A percentile compares a stretch with the other conserved stretches of the same genome.
Conservation (phyloP, 2,797 vertebrate genomes). For the Falco naumanni region DNA sequence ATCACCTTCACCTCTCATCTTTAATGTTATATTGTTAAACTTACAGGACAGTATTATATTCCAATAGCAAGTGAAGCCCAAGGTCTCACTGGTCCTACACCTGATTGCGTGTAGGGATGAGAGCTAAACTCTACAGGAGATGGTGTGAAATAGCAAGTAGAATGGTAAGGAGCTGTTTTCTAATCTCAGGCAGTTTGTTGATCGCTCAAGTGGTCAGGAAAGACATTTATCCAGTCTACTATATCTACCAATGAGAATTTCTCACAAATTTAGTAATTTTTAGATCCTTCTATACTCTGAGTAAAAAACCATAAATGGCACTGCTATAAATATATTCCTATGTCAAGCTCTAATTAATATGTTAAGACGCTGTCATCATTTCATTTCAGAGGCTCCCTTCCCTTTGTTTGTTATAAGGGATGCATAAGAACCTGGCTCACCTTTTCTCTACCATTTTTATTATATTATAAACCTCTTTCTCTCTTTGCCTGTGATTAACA, state of each 20-base stretch:
- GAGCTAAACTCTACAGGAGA: neutral
- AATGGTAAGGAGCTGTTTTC: neutral
- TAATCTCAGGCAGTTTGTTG: neutral
- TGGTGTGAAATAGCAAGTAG: neutral
- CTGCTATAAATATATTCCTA: neutral
- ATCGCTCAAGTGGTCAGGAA: neutral
- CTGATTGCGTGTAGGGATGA: accelerated
- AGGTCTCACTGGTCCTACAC: neutral
- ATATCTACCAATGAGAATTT: neutral
- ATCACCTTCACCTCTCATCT: neutral
- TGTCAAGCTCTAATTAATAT: neutral
- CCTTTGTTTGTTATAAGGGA: neutral
- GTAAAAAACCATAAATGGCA: neutral
- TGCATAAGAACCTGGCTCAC: neutral
- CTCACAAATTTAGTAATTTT: neutral
- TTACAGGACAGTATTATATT: neutral
- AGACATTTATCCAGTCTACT: neutral
- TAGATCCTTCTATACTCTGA: neutral
- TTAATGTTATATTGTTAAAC: neutral
- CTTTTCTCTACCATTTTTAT: neutral
- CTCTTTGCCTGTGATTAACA: neutral
- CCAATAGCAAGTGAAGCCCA: neutral
- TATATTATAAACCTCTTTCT: neutral
- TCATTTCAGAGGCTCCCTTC: neutral
- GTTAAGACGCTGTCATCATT: neutral